Conservation (phyloP, 2,888 invertebrate genomes). For the Volucella zonaria region DNA sequence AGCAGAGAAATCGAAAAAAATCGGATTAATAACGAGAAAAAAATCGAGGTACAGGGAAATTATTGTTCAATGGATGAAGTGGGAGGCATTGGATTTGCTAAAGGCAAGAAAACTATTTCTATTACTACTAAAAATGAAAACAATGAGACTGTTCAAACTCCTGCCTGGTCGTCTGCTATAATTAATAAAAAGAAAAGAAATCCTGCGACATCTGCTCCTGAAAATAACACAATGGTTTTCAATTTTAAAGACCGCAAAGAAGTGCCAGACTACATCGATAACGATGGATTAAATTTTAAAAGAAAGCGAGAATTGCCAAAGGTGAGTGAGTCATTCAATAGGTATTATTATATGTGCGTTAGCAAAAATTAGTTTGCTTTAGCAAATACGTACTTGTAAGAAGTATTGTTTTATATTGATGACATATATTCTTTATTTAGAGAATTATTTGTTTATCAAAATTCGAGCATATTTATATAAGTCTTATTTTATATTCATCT, state of each 20-base stretch:
- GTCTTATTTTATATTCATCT: background rate
- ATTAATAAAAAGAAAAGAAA: constrained; percentile 78
- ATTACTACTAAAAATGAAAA: constrained; percentile 56
- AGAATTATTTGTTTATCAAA: background rate
- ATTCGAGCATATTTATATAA: background rate
- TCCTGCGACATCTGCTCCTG: constrained; percentile 79
- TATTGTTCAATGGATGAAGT: constrained; percentile 41
- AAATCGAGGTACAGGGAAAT: constrained; percentile 77
- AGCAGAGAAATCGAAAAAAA: constrained; percentile 88
- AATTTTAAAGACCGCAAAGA: constrained; percentile 93
- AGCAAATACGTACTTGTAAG: constrained; percentile 1
- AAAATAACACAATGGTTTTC: constrained; percentile 91
- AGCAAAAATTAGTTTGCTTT: constrained; percentile 21
- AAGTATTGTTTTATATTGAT: too few species aligned
- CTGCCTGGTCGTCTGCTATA: constrained; percentile 69
- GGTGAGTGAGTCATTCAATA: constrained; percentile 84
- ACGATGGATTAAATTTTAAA: constrained; percentile 90
- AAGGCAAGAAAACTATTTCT: constrained; percentile 43
- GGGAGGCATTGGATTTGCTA: constrained; percentile 26
- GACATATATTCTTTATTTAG: background rate
- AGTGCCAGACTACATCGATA: constrained; percentile 95
- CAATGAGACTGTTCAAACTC: constrained; percentile 33
- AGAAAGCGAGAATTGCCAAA: constrained; percentile 88
- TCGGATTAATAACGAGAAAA: constrained; percentile 87
- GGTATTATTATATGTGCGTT: constrained; percentile 6